Percentiles rank a stretch among this genome's conserved stretches.
Conservation (phyloP, 2,113 vertebrate species). For the Amblyornis subalaris region DNA sequence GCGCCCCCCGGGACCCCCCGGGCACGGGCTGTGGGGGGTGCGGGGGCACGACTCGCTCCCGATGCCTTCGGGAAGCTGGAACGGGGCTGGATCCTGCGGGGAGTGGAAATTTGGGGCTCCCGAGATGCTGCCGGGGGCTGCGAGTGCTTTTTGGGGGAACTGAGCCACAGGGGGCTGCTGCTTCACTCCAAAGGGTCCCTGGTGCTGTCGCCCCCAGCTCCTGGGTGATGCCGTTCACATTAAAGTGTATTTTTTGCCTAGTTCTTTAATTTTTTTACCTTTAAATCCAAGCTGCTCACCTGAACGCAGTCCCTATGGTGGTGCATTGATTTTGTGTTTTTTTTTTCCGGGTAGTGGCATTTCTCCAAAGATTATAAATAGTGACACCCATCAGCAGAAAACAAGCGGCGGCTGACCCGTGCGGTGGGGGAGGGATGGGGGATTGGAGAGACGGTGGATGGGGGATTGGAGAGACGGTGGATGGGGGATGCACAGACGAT, state of each 20-base stretch:
- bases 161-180: neutral
- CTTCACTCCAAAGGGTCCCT: neutral
- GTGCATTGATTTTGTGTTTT: neutral
- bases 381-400: neutral
- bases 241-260: neutral
- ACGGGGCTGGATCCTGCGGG: neutral
- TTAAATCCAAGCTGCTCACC: neutral
- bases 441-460: neutral
- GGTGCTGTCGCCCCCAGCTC: neutral
- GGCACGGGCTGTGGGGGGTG: neutral
- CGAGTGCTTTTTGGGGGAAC: neutral
- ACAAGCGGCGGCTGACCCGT: neutral
- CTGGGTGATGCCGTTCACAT: too few species aligned
- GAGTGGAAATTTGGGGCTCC: neutral
- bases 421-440: neutral
- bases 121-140: neutral
- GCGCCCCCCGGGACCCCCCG: neutral
- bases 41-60: fast-evolving
- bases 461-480: neutral
- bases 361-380: neutral
- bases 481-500: too few species aligned
- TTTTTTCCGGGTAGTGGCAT: neutral
- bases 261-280: neutral
- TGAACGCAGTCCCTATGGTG: neutral
- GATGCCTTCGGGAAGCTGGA: neutral